Conservation (phyloP, 1,140 invertebrate species). For the Mesaphorura yosii region DNA sequence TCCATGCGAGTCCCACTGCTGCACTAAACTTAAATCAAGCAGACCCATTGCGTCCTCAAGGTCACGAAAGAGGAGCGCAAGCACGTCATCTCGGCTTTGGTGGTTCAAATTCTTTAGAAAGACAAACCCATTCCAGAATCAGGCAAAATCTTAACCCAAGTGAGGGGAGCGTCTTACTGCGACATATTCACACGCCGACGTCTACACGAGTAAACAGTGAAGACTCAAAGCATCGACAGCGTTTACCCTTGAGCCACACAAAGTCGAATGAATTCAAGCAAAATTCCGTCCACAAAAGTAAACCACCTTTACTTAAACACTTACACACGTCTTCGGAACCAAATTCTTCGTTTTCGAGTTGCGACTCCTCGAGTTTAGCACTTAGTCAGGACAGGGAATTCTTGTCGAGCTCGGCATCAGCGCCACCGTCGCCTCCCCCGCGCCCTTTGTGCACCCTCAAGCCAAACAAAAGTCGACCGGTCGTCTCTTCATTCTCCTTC, state of each 20-base stretch:
- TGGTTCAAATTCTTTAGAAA: slow-evolving; percentile 9
- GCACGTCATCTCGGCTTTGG: no score
- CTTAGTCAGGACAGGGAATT: no score
- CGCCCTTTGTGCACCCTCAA: slow-evolving; percentile 25
- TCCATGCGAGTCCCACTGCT: slow-evolving; percentile 22
- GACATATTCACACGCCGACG: not conserved
- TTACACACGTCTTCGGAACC: slow-evolving; percentile 20
- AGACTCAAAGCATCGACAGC: no score
- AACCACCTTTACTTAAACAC: slow-evolving; percentile 14
- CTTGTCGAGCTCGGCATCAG: slow-evolving; percentile 16
- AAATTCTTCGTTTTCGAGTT: slow-evolving; percentile 18
- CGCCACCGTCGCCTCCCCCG: slow-evolving; percentile 29
- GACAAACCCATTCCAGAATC: slow-evolving; percentile 6
- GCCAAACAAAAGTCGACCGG: slow-evolving; percentile 20
- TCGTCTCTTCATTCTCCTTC: slow-evolving; percentile 6
- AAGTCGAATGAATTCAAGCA: no score
- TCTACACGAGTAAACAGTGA: no score
- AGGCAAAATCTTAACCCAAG: not conserved
- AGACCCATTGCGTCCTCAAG: no score
- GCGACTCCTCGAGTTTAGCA: slow-evolving; percentile 2
- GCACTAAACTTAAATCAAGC: not conserved
- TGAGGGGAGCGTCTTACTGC: not conserved
- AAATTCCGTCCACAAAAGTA: no score
- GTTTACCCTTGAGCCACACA: no score
- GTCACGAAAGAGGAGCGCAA: no score